Conservation (phyloP, 2,113 vertebrate genomes). For the Thinocorus orbignyianus region DNA sequence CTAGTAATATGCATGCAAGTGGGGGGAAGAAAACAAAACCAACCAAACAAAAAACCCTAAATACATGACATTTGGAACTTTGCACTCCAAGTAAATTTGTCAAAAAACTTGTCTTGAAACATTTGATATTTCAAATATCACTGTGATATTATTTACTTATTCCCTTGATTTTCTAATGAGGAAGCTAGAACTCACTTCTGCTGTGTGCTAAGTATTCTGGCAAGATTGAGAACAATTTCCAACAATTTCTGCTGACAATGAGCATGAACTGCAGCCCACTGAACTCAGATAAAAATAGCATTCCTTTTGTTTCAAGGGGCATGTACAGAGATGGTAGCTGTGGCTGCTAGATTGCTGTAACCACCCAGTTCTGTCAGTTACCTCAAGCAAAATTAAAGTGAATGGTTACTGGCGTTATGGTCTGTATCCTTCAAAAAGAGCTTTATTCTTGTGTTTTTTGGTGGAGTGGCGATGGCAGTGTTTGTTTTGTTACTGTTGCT, state of each 20-base stretch:
- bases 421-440: background rate
- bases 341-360: background rate
- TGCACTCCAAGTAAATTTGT: background rate
- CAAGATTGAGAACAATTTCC: background rate
- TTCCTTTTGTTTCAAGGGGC: background rate
- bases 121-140: background rate
- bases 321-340: background rate
- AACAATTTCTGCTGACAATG: background rate
- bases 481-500: background rate
- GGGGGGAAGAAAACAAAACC: too few species aligned
- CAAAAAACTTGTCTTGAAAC: fast-evolving
- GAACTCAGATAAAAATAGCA: background rate
- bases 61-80: background rate
- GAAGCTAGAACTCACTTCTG: background rate
- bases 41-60: too few species aligned
- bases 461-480: fast-evolving
- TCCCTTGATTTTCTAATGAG: background rate
- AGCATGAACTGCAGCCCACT: background rate
- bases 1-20: background rate
- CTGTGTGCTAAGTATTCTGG: background rate
- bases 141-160: background rate
- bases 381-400: background rate
- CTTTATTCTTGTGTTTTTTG: background rate
- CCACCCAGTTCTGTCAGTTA: background rate
- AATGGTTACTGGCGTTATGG: background rate